phyloP scores from a whole-genome alignment of 1,140 invertebrate species.

The Cydia amplana region DNA sequence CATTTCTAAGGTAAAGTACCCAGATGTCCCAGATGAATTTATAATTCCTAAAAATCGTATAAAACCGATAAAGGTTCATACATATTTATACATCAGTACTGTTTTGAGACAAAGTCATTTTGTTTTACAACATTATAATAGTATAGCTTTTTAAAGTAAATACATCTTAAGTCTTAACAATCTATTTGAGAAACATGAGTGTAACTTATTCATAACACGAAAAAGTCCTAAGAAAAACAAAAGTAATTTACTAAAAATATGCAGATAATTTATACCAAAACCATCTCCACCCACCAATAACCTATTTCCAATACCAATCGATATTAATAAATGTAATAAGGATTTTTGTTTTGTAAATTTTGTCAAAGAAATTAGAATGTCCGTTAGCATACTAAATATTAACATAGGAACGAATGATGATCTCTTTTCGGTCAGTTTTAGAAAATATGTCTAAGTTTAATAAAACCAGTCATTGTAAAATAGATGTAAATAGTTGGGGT shows the following conservation, averaged over 20 bases:
- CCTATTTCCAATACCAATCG: slow-evolving; percentile 15
- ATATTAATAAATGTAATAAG: not conserved
- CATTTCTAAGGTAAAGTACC: slow-evolving; percentile 8
- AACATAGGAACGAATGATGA: not conserved
- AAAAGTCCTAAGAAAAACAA: slow-evolving; percentile 29
- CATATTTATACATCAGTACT: not conserved
- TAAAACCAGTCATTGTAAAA: too few species aligned
- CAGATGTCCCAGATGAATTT: not conserved
- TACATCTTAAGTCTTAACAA: slow-evolving; percentile 13
- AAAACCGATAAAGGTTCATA: not conserved
- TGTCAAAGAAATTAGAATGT: not conserved
- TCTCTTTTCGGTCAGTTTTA: slow-evolving; percentile 6
- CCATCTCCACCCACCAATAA: slow-evolving; percentile 5
- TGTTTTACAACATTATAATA: not conserved
- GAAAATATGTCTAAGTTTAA: not conserved
- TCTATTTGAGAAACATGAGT: slow-evolving; percentile 29
- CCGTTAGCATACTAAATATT: slow-evolving; percentile 12
- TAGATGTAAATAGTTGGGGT: too few species aligned
- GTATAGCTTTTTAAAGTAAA: not conserved
- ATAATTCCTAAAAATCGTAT: not conserved
- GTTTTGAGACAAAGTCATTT: slow-evolving; percentile 5
- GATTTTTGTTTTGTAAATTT: not conserved
- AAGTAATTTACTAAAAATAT: slow-evolving; percentile 15
- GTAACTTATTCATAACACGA: slow-evolving; percentile 8
- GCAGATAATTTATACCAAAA: not conserved